Conservation (phyloP, 2,888 invertebrate species). For the Phasia obesa region DNA sequence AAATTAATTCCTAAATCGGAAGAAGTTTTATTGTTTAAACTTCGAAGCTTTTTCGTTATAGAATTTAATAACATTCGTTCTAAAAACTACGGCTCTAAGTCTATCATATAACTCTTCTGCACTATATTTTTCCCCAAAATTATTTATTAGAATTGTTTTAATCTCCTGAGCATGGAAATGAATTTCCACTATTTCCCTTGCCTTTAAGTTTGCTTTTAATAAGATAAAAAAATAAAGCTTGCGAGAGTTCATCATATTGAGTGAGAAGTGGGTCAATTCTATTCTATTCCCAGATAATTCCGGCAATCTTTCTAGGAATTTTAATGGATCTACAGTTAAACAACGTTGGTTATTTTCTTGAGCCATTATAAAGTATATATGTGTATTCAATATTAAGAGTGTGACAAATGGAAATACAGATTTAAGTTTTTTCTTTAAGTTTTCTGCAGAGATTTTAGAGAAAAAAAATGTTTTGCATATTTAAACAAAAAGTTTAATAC, state of each 20-base stretch:
- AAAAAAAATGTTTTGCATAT: background rate
- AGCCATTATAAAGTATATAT: slow-evolving; percentile 5
- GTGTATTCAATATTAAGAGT: background rate
- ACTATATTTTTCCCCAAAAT: background rate
- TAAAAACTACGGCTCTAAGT: background rate
- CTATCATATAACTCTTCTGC: background rate
- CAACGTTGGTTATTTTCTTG: background rate
- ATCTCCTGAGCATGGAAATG: slow-evolving; percentile 6
- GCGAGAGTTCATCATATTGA: slow-evolving; percentile 36
- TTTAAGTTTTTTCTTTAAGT: background rate
- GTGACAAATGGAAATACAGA: background rate
- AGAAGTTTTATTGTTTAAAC: background rate
- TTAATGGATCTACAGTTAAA: slow-evolving; percentile 12
- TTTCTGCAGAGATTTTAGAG: background rate
- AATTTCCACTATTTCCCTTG: background rate
- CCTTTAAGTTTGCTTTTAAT: slow-evolving; percentile 18
- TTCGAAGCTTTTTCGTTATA: background rate
- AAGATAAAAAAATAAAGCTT: slow-evolving; percentile 32
- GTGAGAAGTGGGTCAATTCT: slow-evolving; percentile 26
- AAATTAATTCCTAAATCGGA: background rate
- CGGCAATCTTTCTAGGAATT: slow-evolving; percentile 16
- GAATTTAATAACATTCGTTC: background rate
- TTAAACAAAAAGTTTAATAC: background rate
- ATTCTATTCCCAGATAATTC: slow-evolving; percentile 31
- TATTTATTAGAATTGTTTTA: background rate